Conservation (phyloP, 2,888 invertebrate species). For the Digitonthophagus gazella region DNA sequence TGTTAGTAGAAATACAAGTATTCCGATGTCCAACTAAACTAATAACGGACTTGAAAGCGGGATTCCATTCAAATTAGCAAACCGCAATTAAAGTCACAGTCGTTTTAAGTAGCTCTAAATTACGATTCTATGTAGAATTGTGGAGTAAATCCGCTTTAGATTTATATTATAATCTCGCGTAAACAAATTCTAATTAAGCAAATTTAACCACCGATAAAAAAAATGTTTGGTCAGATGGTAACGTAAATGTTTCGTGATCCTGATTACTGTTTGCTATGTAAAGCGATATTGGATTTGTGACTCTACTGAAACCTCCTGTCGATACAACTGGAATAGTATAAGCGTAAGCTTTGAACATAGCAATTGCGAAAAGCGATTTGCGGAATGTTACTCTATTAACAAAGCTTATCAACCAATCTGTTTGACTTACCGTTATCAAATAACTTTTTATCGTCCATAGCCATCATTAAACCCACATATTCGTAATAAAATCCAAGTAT, state of each 20-base stretch:
- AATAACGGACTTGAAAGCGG: neutral
- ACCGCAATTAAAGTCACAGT: neutral
- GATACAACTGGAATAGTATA: too few relatives aligned
- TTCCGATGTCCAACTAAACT: neutral
- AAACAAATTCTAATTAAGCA: neutral
- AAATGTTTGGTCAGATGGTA: neutral
- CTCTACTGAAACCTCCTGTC: too few relatives aligned
- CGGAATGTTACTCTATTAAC: neutral
- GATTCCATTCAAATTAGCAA: neutral
- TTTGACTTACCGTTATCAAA: constrained; percentile 67
- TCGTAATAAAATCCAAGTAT: constrained; percentile 88
- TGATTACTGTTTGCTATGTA: neutral
- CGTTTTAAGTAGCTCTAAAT: too few relatives aligned
- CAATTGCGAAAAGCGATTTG: too few relatives aligned
- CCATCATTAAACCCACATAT: constrained; percentile 86
- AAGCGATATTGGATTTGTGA: too few relatives aligned
- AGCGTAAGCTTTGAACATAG: too few relatives aligned
- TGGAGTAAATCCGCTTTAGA: too few relatives aligned
- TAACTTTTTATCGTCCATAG: constrained; percentile 77
- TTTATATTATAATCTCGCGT: neutral
- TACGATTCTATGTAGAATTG: too few relatives aligned
- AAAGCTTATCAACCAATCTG: too few relatives aligned
- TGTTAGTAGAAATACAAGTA: neutral
- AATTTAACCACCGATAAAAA: neutral
- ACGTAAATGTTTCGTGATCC: neutral